phyloP scores from a whole-genome alignment of 2,797 vertebrate genomes.

The Aselliscus stoliczkanus region DNA sequence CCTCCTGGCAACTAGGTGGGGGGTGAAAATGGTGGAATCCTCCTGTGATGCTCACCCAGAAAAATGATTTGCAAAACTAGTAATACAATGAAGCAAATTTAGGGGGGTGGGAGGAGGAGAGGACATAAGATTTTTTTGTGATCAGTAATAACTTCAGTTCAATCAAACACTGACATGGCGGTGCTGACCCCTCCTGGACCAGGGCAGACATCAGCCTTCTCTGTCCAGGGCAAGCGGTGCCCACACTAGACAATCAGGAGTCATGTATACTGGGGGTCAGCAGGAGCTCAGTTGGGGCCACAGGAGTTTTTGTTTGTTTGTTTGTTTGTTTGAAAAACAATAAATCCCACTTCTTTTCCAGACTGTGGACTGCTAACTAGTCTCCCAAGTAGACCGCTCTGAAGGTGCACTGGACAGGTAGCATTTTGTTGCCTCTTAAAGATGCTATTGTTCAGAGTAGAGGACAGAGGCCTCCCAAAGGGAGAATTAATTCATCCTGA shows the following conservation, averaged over 20 bases:
- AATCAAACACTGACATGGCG: background rate
- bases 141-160: background rate
- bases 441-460: background rate
- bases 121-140: background rate
- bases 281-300: background rate
- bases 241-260: background rate
- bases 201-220: background rate
- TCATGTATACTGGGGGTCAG: background rate
- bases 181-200: background rate
- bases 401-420: background rate
- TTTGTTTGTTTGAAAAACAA: background rate
- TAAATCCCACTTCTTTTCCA: background rate
- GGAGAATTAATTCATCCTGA: background rate
- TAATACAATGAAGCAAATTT: background rate
- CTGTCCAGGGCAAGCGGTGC: background rate
- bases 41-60: background rate
- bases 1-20: background rate
- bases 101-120: background rate
- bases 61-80: background rate
- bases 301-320: background rate
- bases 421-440: background rate
- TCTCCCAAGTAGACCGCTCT: background rate
- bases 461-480: background rate
- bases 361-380: background rate
- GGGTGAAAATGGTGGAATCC: background rate